Evolutionary conservation across 2,113 vertebrate genomes (phyloP).

Genomic region (Panthera leo): DNA sequence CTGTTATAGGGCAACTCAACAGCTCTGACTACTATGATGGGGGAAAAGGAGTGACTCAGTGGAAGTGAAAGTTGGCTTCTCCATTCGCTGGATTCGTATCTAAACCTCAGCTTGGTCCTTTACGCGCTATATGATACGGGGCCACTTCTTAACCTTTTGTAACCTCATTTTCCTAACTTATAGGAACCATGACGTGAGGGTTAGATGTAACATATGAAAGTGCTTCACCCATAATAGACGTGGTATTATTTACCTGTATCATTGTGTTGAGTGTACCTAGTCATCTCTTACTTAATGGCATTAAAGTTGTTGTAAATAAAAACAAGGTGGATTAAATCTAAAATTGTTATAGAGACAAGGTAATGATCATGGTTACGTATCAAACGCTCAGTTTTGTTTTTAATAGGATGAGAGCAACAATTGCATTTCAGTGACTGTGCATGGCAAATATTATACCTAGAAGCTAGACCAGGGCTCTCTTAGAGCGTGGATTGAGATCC

Average conservation of each 20-base stretch:
- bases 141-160: not conserved
- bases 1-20: not conserved
- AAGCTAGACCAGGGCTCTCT: not conserved
- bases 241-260: not conserved
- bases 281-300: not conserved
- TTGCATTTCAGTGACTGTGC: not conserved
- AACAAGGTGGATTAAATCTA: not conserved
- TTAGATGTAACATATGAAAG: not conserved
- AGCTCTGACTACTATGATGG: not conserved
- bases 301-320: not conserved
- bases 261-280: not conserved
- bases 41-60: rapidly evolving
- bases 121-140: not conserved
- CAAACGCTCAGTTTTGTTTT: not conserved
- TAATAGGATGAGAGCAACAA: not conserved
- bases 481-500: not conserved
- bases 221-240: not conserved
- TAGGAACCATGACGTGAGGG: not conserved
- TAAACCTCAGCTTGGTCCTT: not conserved
- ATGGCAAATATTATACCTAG: not conserved
- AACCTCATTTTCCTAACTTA: not conserved
- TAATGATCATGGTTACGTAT: not conserved
- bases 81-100: not conserved
- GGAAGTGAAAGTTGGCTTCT: not conserved
- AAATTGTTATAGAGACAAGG: not conserved